These are phyloP conservation scores for Leptoclinus maculatus DNA, from an alignment of 2,797 vertebrate species.

Conservation along the genomic window DNA sequence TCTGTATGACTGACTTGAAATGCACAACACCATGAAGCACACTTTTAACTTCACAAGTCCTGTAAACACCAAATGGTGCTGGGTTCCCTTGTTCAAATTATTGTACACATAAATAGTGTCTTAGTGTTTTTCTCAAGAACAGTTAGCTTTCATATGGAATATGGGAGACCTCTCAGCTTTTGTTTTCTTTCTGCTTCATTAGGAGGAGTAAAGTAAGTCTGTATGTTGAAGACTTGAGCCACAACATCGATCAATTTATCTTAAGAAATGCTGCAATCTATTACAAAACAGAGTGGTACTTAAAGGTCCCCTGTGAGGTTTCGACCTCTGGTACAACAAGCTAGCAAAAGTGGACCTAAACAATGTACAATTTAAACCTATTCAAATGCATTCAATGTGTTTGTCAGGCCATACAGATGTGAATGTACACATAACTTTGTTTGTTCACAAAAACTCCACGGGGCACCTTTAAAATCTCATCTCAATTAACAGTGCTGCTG, in stretches of 20 bases:
- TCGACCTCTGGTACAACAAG: neutral
- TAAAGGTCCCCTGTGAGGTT: slow-evolving; percentile 18
- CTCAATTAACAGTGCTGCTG: slow-evolving; percentile 37
- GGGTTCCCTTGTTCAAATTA: slow-evolving; percentile 22
- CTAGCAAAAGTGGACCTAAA: slow-evolving; percentile 3
- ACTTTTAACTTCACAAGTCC: slow-evolving; percentile 46
- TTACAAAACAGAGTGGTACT: slow-evolving; percentile 18
- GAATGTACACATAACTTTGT: slow-evolving; percentile 27
- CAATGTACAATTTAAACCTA: slow-evolving; percentile 1
- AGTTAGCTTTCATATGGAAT: slow-evolving; percentile 8
- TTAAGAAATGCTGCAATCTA: slow-evolving; percentile 35
- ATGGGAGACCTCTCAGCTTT: slow-evolving; percentile 10
- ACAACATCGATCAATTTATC: slow-evolving; percentile 21
- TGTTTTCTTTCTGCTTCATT: slow-evolving; percentile 10
- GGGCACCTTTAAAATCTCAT: slow-evolving; percentile 25
- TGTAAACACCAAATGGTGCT: slow-evolving; percentile 43
- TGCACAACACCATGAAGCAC: slow-evolving; percentile 60
- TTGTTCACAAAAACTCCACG: slow-evolving; percentile 13
- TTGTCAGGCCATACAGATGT: neutral
- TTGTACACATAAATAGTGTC: slow-evolving; percentile 35
- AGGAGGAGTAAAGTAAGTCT: slow-evolving; percentile 16
- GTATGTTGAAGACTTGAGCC: slow-evolving; percentile 6
- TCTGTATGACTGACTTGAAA: slow-evolving; percentile 52
- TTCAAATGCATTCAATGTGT: neutral
- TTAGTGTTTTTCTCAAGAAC: slow-evolving; percentile 40